Percentiles rank a stretch among this genome's conserved stretches.
Conservation (phyloP, 2,888 invertebrate species). For the Anoncus sp. region DNA sequence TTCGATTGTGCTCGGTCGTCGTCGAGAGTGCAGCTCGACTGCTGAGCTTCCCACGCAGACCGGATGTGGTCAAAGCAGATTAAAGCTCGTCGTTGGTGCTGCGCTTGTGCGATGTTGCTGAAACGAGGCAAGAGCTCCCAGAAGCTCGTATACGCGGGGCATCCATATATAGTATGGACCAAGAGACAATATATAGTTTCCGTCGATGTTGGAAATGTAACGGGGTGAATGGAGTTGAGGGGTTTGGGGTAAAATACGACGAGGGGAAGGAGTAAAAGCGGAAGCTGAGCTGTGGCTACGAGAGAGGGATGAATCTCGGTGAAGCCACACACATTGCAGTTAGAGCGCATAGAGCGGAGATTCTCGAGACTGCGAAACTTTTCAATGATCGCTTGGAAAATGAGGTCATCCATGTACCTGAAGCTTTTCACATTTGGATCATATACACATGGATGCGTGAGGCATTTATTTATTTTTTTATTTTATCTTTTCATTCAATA, state of each 20-base stretch:
- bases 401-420: constrained; percentile 46
- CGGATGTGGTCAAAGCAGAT: constrained; percentile 75
- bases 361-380: constrained; percentile 40
- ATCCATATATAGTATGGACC: constrained; percentile 24
- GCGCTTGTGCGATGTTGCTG: constrained; percentile 17
- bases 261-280: constrained; percentile 42
- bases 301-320: constrained; percentile 54
- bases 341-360: constrained; percentile 22
- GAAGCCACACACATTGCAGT: constrained; percentile 44
- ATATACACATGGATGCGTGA: constrained; percentile 21
- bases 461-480: neutral
- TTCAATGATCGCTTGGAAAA: constrained; percentile 50
- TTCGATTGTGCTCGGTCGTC: constrained; percentile 36
- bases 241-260: constrained; percentile 34
- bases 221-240: constrained; percentile 24
- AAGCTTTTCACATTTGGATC: constrained; percentile 9
- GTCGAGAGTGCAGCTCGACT: constrained; percentile 52
- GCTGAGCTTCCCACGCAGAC: constrained; percentile 75
- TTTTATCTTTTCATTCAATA: constrained; percentile 5
- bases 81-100: constrained; percentile 71
- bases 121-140: constrained; percentile 13
- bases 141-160: neutral
- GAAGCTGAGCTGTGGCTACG: constrained; percentile 48
- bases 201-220: constrained; percentile 53
- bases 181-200: constrained; percentile 59